Evolutionary conservation across 2,888 invertebrate species (phyloP).

Genomic region (Diaprepes abbreviatus): DNA sequence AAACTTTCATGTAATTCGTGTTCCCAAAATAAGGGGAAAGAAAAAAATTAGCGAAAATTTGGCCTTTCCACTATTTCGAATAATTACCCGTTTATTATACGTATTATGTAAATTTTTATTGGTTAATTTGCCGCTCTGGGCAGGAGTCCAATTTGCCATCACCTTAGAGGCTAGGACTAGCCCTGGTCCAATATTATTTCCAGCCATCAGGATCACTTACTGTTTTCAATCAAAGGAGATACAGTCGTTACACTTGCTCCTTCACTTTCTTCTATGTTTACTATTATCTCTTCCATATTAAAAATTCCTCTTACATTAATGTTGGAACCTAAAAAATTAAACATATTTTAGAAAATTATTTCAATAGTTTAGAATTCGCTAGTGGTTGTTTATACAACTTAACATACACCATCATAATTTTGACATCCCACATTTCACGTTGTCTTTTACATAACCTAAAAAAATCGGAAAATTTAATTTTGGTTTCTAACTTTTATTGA

Average conservation of each 20-base stretch:
- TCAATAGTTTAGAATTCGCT: too few relatives aligned
- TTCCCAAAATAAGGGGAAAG: too few relatives aligned
- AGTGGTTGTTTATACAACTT: constrained; percentile 7
- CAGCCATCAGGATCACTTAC: neutral
- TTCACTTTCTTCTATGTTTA: neutral
- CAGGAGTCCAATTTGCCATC: too few relatives aligned
- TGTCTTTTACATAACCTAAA: constrained; percentile 24
- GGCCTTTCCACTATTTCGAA: too few relatives aligned
- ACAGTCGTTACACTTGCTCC: neutral
- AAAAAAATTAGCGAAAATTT: too few relatives aligned
- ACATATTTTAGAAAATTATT: too few relatives aligned
- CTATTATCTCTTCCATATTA: constrained; percentile 2
- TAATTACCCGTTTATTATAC: too few relatives aligned
- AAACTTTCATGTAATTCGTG: too few relatives aligned
- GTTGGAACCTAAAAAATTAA: neutral
- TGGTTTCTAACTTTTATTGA: neutral
- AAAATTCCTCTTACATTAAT: neutral
- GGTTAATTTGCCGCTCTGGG: too few relatives aligned
- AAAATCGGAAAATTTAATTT: neutral
- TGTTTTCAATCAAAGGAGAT: neutral
- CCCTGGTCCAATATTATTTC: too few relatives aligned
- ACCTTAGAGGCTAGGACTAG: too few relatives aligned
- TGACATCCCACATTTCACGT: constrained; percentile 8
- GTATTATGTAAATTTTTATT: too few relatives aligned
- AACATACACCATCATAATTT: neutral